These are phyloP conservation scores for Branchinecta sandiegonensis DNA, from an alignment of 2,888 invertebrate genomes.

Conservation along the genomic window DNA sequence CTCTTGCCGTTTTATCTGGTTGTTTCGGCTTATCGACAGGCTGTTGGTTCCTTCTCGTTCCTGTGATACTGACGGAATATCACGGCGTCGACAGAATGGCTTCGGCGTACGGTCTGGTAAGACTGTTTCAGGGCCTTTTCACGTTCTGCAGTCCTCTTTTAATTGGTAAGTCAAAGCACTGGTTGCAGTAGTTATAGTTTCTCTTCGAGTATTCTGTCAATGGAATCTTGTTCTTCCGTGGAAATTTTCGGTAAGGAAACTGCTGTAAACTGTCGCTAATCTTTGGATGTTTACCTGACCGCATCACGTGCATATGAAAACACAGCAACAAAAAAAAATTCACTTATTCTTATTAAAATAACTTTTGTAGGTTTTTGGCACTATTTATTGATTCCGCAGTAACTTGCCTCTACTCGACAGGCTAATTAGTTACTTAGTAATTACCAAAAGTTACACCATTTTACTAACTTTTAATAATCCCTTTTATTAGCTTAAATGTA, in stretches of 20 bases:
- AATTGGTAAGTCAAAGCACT: conserved; percentile 40
- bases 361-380: too few species aligned
- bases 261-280: too few species aligned
- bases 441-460: background rate
- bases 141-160: conserved; percentile 57
- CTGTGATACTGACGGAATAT: conserved; percentile 55
- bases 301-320: too few species aligned
- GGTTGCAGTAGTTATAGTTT: background rate
- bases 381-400: too few species aligned
- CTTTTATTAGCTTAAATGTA: background rate
- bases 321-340: too few species aligned
- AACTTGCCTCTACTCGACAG: too few species aligned
- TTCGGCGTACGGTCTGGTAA: conserved; percentile 55
- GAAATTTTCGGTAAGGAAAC: too few species aligned
- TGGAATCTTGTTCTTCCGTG: too few species aligned
- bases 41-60: conserved; percentile 59
- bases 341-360: too few species aligned
- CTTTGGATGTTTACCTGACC: too few species aligned
- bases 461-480: background rate
- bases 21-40: conserved; percentile 56
- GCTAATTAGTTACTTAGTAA: too few species aligned
- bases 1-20: conserved; percentile 50
- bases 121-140: conserved; percentile 59
- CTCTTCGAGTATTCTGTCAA: too few species aligned
- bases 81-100: conserved; percentile 60